phyloP scores from a whole-genome alignment of 2,888 invertebrate genomes.

The Cristatella mucedo region DNA sequence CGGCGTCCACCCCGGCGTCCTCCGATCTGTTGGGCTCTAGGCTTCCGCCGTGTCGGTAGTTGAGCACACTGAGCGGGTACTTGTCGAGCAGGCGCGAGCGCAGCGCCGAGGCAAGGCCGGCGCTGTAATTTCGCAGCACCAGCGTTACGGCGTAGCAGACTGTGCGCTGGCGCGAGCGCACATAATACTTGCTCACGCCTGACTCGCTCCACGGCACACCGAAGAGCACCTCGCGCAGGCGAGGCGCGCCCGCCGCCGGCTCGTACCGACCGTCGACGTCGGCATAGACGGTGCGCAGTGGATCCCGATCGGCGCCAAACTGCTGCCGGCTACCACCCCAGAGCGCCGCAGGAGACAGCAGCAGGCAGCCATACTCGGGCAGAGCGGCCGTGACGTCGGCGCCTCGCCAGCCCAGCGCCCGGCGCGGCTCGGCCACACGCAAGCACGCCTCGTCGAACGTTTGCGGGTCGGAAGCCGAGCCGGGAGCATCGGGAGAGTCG shows the following conservation, averaged over 20 bases:
- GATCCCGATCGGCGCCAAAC: background rate
- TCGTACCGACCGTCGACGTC: background rate
- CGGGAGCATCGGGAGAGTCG: no score
- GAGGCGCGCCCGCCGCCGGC: background rate
- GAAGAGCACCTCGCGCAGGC: slow-evolving; percentile 59
- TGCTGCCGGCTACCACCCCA: slow-evolving; percentile 48
- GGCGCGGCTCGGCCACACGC: slow-evolving; percentile 53
- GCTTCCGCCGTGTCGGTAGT: no score
- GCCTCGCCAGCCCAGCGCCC: no score
- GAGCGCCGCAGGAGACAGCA: slow-evolving; percentile 79
- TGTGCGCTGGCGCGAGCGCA: slow-evolving; percentile 64
- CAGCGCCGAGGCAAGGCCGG: slow-evolving; percentile 60
- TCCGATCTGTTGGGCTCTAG: no score
- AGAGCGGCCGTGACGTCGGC: slow-evolving; percentile 42
- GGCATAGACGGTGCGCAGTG: slow-evolving; percentile 7
- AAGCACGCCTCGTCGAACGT: slow-evolving; percentile 66
- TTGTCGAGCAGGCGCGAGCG: slow-evolving; percentile 25
- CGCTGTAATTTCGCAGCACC: slow-evolving; percentile 61
- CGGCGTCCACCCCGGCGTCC: background rate
- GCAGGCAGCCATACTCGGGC: slow-evolving; percentile 77
- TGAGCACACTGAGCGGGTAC: slow-evolving; percentile 21
- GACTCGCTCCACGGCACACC: slow-evolving; percentile 69
- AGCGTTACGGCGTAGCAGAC: slow-evolving; percentile 78
- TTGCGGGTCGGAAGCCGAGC: slow-evolving; percentile 27
- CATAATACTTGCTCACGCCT: slow-evolving; percentile 71